These are phyloP conservation scores for Oceanodroma leucorhoa DNA, from an alignment of 2,797 vertebrate species.

Conservation along the genomic window DNA sequence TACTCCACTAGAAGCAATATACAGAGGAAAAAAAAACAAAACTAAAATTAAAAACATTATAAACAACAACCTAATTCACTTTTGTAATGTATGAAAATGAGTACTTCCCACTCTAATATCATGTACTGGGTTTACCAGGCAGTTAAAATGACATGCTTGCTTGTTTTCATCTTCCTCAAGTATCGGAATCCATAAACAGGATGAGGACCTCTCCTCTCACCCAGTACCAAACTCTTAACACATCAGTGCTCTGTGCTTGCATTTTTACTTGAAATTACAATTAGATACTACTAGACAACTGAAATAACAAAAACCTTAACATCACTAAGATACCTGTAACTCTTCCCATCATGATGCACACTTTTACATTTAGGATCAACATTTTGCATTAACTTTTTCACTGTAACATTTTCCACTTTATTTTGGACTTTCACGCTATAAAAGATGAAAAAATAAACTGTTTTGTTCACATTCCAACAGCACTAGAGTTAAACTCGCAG, in stretches of 20 bases:
- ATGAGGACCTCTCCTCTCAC: neutral
- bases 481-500: rapidly evolving
- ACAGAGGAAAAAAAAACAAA: neutral
- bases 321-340: neutral
- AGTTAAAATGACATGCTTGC: rapidly evolving
- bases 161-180: neutral
- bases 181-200: rapidly evolving
- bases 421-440: neutral
- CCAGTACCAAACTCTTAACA: neutral
- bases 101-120: neutral
- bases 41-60: neutral
- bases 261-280: neutral
- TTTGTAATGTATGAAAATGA: rapidly evolving
- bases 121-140: neutral
- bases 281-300: neutral
- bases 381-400: neutral
- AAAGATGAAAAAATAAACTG: rapidly evolving
- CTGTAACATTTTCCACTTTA: neutral
- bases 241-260: rapidly evolving
- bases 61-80: neutral
- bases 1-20: neutral
- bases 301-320: neutral
- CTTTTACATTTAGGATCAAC: too few species aligned
- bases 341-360: neutral
- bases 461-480: rapidly evolving